Evolutionary conservation across 1,140 invertebrate genomes (phyloP), one percentile per base, ranked within the genome.

Genomic region (Drosophila quadrilineata): DNA sequence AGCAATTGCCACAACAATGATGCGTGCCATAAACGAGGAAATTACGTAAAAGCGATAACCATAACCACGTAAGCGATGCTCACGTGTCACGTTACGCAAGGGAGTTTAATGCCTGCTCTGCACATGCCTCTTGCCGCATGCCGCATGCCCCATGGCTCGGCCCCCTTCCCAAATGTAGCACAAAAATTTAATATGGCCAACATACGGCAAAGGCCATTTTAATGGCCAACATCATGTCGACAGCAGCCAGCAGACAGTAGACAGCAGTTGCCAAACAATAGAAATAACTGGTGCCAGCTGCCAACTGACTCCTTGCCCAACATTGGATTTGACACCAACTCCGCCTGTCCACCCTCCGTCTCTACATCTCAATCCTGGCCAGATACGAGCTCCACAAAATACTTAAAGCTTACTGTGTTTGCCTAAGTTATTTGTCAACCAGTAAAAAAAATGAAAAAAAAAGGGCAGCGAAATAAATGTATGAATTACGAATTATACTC

Each of bases 1-100:
- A 75, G 29, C 49, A 73, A 54, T 22, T 21, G 31, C 40, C n/a
- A 36, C 49, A 64, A 57, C 45, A 59, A 60, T 60, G 63, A 62
- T 45, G 63, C 40, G 40, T 67, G 58, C 49, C 26, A 62, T 67
- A 62, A 67, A 67, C 58, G 28, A 67, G 72, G 49, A 73, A 82
- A 84, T 82, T 84, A 82, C 77, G 60, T 84, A 77, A 84, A 75
- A 60, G 40, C 69, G 56, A 84, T 77, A 84, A 76, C 76, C 76
- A 60, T 84, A 80, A 80, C 72, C 64, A 72, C 54, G 68, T 84
- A 76, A 73, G 43, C 53, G 60, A 45, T 50, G 46, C 71, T 75
- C 75, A 79, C 75, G 75, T 77, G 75, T 70, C 75, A 68, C 65
- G 68, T 53, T 52, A 54, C 35, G 33, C 57, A 35, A 49, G 57